Conservation (phyloP, 2,888 invertebrate genomes). For the Xanthia icteritia region DNA sequence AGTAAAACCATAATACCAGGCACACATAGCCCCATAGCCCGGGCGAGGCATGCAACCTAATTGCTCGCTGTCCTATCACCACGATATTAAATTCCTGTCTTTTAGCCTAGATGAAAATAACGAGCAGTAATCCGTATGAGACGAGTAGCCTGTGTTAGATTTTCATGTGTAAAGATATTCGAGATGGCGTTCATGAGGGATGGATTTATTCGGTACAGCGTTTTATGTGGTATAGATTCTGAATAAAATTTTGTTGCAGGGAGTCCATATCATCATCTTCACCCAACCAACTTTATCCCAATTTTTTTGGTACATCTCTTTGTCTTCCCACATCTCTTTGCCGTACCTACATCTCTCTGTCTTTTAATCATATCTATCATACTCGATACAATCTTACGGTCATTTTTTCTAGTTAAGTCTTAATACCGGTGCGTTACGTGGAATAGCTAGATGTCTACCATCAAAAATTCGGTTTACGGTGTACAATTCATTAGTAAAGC, state of each 20-base stretch:
- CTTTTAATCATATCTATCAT: neutral
- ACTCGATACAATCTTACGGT: neutral
- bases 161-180: constrained; percentile 17
- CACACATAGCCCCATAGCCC: constrained; percentile 18
- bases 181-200: neutral
- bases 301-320: neutral
- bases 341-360: too few species aligned
- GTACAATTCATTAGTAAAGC: too few species aligned
- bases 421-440: too few species aligned
- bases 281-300: too few species aligned
- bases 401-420: too few species aligned
- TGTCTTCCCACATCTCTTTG: neutral
- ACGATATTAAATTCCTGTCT: constrained; percentile 63
- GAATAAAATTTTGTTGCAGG: too few species aligned
- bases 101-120: constrained; percentile 52
- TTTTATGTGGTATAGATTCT: neutral
- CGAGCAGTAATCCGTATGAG: constrained; percentile 12
- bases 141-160: constrained; percentile 9
- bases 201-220: neutral
- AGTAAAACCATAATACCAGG: constrained; percentile 34
- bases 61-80: constrained; percentile 48
- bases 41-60: constrained; percentile 52
- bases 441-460: too few species aligned
- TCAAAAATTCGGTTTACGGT: too few species aligned
- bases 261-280: neutral